phyloP scores from a whole-genome alignment of 37 sponge, comb jelly and placozoan species.

The Ephydatia muelleri region DNA sequence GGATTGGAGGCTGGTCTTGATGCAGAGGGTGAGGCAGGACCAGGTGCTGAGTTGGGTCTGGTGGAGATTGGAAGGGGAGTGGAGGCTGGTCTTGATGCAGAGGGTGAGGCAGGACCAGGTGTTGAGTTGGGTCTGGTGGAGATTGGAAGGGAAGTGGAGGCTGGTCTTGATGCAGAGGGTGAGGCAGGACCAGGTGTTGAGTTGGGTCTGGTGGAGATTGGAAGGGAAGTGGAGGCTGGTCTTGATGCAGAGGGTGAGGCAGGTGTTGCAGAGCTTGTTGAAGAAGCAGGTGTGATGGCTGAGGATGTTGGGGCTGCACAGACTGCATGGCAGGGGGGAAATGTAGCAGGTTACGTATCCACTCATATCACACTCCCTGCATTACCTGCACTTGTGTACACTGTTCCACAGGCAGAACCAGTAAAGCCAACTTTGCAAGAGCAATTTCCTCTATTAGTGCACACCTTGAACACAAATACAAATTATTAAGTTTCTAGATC shows the following conservation, averaged over 20 bases:
- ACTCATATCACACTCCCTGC: not conserved
- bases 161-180: not conserved
- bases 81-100: not conserved
- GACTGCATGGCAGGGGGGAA: too few species aligned
- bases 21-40: not conserved
- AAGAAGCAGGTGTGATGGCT: too few species aligned
- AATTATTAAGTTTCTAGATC: not conserved
- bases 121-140: not conserved
- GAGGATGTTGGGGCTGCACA: too few species aligned
- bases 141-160: too few species aligned
- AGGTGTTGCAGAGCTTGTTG: too few species aligned
- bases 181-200: not conserved
- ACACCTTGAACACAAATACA: constrained; percentile 18
- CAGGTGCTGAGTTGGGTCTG: not conserved
- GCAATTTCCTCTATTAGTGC: constrained; percentile 49
- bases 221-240: not conserved
- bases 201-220: not conserved
- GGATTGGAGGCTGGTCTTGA: not conserved
- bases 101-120: not conserved
- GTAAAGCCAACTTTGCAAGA: constrained; percentile 60
- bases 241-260: too few species aligned
- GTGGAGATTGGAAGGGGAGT: not conserved
- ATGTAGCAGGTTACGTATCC: not conserved
- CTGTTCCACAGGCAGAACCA: constrained; percentile 41
- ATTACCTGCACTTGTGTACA: constrained; percentile 2